Evolutionary conservation across 2,113 vertebrate genomes (phyloP).

Genomic region (Strix aluco): DNA sequence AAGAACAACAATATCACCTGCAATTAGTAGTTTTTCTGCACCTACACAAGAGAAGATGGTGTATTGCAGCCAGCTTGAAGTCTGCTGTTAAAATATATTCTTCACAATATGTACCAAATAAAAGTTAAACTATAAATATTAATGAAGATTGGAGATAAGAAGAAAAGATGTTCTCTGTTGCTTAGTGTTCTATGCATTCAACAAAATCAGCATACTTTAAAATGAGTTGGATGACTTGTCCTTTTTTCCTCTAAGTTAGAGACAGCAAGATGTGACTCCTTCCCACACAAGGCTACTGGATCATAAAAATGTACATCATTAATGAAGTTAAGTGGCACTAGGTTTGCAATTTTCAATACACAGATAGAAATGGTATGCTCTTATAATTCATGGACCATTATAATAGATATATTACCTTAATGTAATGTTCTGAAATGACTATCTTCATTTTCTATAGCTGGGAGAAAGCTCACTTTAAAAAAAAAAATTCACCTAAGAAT

Average conservation of each 20-base stretch:
- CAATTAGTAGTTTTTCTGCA: conserved; percentile 34
- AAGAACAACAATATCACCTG: conserved; percentile 29
- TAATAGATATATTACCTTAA: conserved; percentile 54
- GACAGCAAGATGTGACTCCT: conserved; percentile 39
- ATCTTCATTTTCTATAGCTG: conserved; percentile 19
- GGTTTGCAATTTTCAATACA: conserved; percentile 51
- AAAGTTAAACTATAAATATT: conserved; percentile 60
- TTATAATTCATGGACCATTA: conserved; percentile 52
- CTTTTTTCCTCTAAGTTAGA: conserved; percentile 42
- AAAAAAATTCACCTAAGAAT: not conserved
- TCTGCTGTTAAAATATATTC: conserved; percentile 38
- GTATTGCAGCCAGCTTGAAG: not conserved
- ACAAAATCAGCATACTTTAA: conserved; percentile 37
- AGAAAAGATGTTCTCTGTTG: conserved; percentile 27
- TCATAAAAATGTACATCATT: conserved; percentile 59
- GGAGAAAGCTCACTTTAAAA: conserved; percentile 4
- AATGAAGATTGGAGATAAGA: conserved; percentile 32
- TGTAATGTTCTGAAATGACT: conserved; percentile 33
- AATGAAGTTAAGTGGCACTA: conserved; percentile 54
- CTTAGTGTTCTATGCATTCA: conserved; percentile 35
- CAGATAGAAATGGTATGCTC: conserved; percentile 27
- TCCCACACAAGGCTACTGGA: conserved; percentile 48
- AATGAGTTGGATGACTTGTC: conserved; percentile 11
- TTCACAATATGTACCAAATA: conserved; percentile 39
- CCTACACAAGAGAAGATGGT: not conserved